Base-by-base conservation (phyloP, 1,140 invertebrate genomes). In the Diorhabda carinulata region DNA sequence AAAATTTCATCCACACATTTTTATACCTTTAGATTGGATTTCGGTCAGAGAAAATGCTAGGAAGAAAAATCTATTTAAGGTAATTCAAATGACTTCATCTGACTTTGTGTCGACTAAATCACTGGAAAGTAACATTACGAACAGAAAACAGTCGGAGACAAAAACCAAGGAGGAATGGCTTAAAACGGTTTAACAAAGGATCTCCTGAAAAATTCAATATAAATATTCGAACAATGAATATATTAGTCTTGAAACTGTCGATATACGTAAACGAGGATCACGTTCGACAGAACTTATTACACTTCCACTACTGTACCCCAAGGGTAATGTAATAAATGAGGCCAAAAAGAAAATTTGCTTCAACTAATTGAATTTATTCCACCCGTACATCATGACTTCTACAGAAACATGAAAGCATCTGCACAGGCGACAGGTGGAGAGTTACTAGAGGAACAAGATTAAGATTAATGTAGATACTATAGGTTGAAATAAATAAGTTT, bases 1-100 rank as follows among this genome's bases (percentile, higher is more conserved):
- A 61, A 74, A 70, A 67, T 68, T 67, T 45, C 57, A 45, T 47
- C 9, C 10, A 66, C 4, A 70, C 52, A 63, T 72, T 7, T 74
- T 57, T 68, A 44, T 74, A 57, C 68, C 70, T 57, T 2, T 59
- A 40, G 45, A 74, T 47, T 74, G 73, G 65, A 3, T 52, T 44
- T 57, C 8, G 63, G 70, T 72, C 10, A 66, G 72, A 43, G 64
- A 60, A 66, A 58, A 43, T 4, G 71, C 64, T 40, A 47, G 58
- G 40, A 68, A 64, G 47, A 68, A 64, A 25, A 57, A 68, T 44
- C 61, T 57, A 57, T 73, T 73, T 61, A 43, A 43, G n/a, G 64
- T 72, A 40, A 60, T 64, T 25, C 41, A 66, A 8, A 69, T 69
- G 64, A 4, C 40, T 6, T 40, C 10, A 56, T 43, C n/a, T 25